Conservation (phyloP, 2,113 vertebrate genomes). For the Colius striatus region DNA sequence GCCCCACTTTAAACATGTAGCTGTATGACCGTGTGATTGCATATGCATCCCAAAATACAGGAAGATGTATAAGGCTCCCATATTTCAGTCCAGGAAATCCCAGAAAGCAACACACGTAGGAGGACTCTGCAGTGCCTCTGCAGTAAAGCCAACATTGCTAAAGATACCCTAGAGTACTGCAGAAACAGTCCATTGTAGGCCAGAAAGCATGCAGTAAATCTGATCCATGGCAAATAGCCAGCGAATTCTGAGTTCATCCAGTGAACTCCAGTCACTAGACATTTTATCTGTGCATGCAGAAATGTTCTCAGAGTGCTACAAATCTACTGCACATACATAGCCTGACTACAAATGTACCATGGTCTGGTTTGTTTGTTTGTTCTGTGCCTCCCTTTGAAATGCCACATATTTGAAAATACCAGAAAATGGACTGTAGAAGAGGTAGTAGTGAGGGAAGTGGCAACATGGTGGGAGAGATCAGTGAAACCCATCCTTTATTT, state of each 20-base stretch:
- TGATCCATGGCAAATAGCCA: background rate
- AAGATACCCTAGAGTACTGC: background rate
- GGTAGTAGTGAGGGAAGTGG: background rate
- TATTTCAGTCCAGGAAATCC: background rate
- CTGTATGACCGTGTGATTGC: background rate
- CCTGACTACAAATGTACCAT: background rate
- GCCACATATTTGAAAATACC: background rate
- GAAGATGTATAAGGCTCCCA: background rate
- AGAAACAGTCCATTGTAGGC: background rate
- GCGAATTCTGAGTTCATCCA: background rate
- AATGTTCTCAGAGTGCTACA: background rate
- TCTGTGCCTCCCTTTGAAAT: background rate
- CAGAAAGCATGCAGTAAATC: background rate
- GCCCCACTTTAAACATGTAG: background rate
- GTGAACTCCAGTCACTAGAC: background rate
- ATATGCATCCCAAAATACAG: background rate
- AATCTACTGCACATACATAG: background rate
- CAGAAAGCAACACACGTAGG: background rate
- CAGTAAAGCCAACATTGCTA: accelerated
- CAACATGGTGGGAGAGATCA: background rate
- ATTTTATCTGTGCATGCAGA: background rate
- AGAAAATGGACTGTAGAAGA: background rate
- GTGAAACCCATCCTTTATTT: background rate
- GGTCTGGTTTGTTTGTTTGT: background rate
- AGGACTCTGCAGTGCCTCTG: accelerated